Base-by-base conservation (phyloP, 1,140 invertebrate genomes). In the Lerema accius region DNA sequence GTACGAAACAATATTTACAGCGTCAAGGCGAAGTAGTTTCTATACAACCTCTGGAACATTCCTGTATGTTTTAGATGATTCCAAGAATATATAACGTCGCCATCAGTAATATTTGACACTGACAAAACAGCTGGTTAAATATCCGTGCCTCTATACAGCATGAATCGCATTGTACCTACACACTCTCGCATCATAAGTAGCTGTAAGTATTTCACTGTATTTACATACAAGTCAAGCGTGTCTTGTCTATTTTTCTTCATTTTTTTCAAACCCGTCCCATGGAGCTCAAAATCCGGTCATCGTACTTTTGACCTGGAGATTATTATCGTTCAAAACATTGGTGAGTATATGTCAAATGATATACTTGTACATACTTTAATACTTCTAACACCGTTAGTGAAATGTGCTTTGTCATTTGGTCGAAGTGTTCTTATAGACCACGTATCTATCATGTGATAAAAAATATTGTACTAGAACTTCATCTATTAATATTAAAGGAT, bases 231-330 rank as follows among this genome's bases (percentile, higher is more conserved):
- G 42, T 59, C 39, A 19, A 42, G 14, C 55, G 55, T 45, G 55
- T 46, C 19, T 23, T 59, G 32, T 37, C 26, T 59, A 46, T 46
- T 59, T 45, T 32, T 16, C 42, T 43, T 39, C 49, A 1, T 4
- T 32, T 46, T 46, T 46, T 43, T 46, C 42, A 32, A 42, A 35
- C 48, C 23, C 26, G 48, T 37, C 42, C 14, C 1, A 46, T 59
- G 40, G 16, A 46, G 23, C 39, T n/a, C 42, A 15, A 11, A 16
- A 9, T 59, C 14, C 55, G 55, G 55, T 59, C 55, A 59, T 45
- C 42, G 55, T 59, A 26, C 55, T 59, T 17, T 15, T 46, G 32
- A 59, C 55, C 32, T 46, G 55, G 14, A 59, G 40, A 45, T 43
- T 16, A 16, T 32, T 43, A 46, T 59, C 42, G 28, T 32, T 32